phyloP scores from a whole-genome alignment of 1,140 invertebrate genomes.

The Camponotus floridanus region DNA sequence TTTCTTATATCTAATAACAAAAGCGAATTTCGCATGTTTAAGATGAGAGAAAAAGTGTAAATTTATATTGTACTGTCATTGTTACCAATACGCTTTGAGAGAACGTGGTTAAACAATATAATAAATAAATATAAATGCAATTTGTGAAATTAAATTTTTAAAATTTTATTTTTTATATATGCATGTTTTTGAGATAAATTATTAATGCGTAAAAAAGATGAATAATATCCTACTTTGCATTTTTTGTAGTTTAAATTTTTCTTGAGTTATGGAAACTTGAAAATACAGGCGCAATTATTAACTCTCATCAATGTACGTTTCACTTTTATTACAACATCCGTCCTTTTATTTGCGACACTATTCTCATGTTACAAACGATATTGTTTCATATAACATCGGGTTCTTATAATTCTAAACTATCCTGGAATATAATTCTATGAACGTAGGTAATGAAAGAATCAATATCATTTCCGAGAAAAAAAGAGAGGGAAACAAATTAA shows the following conservation, averaged over 20 bases:
- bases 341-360: conserved; percentile 17
- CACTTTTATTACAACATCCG: conserved; percentile 31
- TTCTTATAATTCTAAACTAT: background rate
- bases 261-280: background rate
- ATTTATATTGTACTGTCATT: background rate
- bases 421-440: conserved; percentile 14
- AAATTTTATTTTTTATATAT: conserved; percentile 20
- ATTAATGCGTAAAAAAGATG: background rate
- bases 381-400: background rate
- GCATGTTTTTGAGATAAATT: background rate
- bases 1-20: conserved; percentile 7
- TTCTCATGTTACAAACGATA: conserved; percentile 18
- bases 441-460: background rate
- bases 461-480: too few relatives aligned
- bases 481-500: background rate
- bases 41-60: background rate
- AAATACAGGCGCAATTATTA: background rate
- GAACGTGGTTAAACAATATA: conserved; percentile 17
- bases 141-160: conserved; percentile 11
- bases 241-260: background rate
- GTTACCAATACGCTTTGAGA: background rate
- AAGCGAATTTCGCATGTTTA: background rate
- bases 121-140: conserved; percentile 32
- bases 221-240: background rate
- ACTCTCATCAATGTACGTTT: background rate